Conservation (phyloP, 2,113 vertebrate genomes). For the Trachemys scripta region DNA sequence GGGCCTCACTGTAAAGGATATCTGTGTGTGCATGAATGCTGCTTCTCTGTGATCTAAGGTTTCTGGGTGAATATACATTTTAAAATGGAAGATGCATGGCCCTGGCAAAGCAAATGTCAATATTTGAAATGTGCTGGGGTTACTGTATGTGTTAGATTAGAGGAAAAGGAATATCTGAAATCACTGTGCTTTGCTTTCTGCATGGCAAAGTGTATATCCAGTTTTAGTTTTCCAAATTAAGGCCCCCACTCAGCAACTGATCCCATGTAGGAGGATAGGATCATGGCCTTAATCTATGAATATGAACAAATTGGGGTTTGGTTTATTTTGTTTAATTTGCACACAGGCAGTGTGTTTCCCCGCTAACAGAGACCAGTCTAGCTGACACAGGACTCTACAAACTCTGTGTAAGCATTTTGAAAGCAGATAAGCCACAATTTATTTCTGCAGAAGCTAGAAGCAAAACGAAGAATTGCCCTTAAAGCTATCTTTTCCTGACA, state of each 20-base stretch:
- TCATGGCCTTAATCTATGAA: not conserved
- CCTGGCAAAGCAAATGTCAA: not conserved
- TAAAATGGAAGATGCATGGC: accelerated
- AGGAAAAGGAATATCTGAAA: not conserved
- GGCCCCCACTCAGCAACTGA: not conserved
- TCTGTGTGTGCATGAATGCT: not conserved
- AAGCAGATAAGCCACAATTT: not conserved
- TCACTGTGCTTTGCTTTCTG: not conserved
- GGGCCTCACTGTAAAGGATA: not conserved
- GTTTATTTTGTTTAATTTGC: not conserved
- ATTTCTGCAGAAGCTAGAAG: not conserved
- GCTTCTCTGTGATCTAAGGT: not conserved
- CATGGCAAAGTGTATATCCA: not conserved
- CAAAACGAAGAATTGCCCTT: not conserved
- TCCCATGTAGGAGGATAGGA: not conserved
- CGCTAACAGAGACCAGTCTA: not conserved
- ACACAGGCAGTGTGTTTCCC: not conserved
- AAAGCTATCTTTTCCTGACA: not conserved
- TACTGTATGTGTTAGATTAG: not conserved
- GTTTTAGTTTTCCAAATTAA: not conserved
- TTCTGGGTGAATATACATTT: not conserved
- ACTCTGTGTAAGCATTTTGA: not conserved
- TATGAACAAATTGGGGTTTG: not conserved
- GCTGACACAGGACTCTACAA: not conserved
- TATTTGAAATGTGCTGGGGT: not conserved